Base-by-base conservation (phyloP, 2,888 invertebrate species). In the Cantharis rufa region DNA sequence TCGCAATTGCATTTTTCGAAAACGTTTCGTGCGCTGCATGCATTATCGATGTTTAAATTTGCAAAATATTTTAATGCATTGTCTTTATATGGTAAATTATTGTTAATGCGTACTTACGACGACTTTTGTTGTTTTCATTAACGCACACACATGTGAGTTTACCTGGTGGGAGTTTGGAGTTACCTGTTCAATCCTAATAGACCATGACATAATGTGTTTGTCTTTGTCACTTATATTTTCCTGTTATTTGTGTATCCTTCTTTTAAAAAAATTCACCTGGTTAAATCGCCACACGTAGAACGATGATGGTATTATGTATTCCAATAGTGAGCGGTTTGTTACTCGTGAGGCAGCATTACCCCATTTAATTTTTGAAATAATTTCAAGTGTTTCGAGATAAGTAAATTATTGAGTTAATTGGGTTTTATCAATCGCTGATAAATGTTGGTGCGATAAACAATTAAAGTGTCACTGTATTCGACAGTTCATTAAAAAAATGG, bases 141-240 rank as follows among this genome's bases (percentile, higher is more conserved):
- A 18, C 63, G 64, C 24, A 66, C 70, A 72, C 75, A 71, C 66
- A 24, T 24, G 66, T 72, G 70, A 75, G 74, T 71, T n/a, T 63
- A 73, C 74, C 79, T 78, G 80, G 80, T 77, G 80, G 80, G 80
- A 78, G 80, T 76, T 75, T 75, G 48, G 48, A 48, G 48, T 48
- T 79, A 76, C 78, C 78, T 77, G 78, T 79, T 71, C 62, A 68
- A 72, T 73, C 32, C 66, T 69, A 69, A 75, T 69, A 64, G 63
- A 72, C 48, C 72, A 15, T 76, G 75, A 78, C 79, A 74, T 77
- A 79, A 79, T 66, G 21, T 15, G 27, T 32, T 62, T 66, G 28
- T 79, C 73, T 75, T 68, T 70, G n/a, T 75, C 74, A 32, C 66
- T 32, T 62, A 71, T 70, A 63, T 68, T 64, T 72, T 77, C 69